Evolutionary conservation across 2,113 vertebrate genomes (phyloP).

Genomic region (Datnioides undecimradiatus): DNA sequence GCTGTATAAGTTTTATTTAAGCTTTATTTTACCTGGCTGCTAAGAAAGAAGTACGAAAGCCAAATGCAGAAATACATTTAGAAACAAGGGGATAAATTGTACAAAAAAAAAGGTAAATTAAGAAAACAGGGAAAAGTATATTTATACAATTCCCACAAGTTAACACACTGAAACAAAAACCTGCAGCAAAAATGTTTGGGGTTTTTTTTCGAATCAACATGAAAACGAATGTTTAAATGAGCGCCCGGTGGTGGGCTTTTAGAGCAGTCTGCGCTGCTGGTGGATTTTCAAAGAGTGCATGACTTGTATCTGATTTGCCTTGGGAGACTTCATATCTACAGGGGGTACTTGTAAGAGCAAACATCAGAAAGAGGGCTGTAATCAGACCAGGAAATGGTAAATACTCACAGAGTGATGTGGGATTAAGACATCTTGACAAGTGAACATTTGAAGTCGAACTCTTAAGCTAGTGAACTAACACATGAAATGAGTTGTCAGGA

Average conservation of each 20-base stretch:
- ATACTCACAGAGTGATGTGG: not conserved
- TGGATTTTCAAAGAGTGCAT: slow-evolving; percentile 19
- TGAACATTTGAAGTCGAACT: not conserved
- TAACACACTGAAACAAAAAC: not conserved
- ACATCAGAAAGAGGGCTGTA: slow-evolving; percentile 17
- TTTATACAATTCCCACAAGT: not conserved
- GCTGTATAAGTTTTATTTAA: slow-evolving; percentile 3
- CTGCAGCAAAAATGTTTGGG: not conserved
- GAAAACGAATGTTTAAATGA: not conserved
- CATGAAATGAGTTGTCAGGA: too few species aligned
- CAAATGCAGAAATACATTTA: not conserved
- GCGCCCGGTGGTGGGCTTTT: not conserved
- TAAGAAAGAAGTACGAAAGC: not conserved
- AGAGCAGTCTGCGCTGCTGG: slow-evolving; percentile 3
- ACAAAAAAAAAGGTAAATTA: too few species aligned
- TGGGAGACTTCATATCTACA: slow-evolving; percentile 16
- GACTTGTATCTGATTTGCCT: slow-evolving; percentile 29
- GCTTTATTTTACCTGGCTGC: not conserved
- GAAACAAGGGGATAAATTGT: not conserved
- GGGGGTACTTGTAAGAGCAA: slow-evolving; percentile 13
- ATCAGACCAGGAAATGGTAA: slow-evolving; percentile 25
- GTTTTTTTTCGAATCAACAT: not conserved
- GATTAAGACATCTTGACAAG: not conserved
- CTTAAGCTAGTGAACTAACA: not conserved
- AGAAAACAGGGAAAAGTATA: not conserved